Conservation (phyloP, 2,888 invertebrate genomes). For the Nipponacmea schrenckii region DNA sequence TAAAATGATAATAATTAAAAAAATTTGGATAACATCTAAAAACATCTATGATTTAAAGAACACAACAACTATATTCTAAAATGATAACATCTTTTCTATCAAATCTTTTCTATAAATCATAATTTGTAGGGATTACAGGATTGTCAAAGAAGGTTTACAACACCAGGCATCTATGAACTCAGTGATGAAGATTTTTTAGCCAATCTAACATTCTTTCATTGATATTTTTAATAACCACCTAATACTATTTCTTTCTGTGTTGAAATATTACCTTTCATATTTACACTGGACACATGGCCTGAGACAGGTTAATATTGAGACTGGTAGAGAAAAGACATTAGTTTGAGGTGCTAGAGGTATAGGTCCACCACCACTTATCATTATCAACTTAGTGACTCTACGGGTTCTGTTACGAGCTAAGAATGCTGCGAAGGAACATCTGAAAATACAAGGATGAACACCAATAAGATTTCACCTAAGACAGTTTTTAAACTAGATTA, state of each 20-base stretch:
- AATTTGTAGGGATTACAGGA: no score
- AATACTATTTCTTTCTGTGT: no score
- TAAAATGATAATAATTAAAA: background rate
- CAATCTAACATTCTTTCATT: no score
- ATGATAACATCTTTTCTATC: no score
- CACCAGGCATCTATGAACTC: no score
- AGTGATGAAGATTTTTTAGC: no score
- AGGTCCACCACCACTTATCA: slow-evolving; percentile 78
- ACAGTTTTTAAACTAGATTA: no score
- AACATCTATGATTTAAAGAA: background rate
- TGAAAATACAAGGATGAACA: slow-evolving; percentile 47
- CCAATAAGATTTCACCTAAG: background rate
- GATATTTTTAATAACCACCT: no score
- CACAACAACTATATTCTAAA: background rate
- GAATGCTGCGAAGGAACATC: slow-evolving; percentile 76
- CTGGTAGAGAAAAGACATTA: slow-evolving; percentile 68
- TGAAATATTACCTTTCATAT: slow-evolving; percentile 69
- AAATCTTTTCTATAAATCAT: no score
- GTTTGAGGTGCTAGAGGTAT: slow-evolving; percentile 75
- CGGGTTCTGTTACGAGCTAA: slow-evolving; percentile 73
- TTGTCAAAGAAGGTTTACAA: no score
- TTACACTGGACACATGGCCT: slow-evolving; percentile 74
- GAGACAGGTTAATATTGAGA: slow-evolving; percentile 70
- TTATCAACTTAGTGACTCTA: slow-evolving; percentile 74
- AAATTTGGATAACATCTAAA: no score